These are phyloP conservation scores for Gracilinanus agilis DNA, from an alignment of 2,113 vertebrate species.

Conservation along the genomic window DNA sequence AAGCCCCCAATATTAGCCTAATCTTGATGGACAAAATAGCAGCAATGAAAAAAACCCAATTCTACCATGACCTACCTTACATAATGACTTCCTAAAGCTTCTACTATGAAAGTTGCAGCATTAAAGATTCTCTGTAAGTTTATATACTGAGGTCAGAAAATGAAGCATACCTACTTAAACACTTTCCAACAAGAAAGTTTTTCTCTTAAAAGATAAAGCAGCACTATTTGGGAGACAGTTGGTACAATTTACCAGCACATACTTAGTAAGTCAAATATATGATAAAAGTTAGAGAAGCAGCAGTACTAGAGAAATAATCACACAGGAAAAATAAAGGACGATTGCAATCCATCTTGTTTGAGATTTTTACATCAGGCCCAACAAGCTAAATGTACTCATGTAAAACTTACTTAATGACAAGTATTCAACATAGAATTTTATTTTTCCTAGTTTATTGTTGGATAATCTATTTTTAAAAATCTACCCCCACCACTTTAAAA, in stretches of 20 bases:
- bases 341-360: not conserved
- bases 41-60: not conserved
- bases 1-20: slow-evolving; percentile 34
- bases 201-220: not conserved
- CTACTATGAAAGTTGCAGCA: not conserved
- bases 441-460: not conserved
- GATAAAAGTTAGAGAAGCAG: slow-evolving; percentile 25
- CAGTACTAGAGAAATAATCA: not conserved
- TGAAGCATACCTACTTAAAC: slow-evolving; percentile 6
- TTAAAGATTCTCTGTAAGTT: slow-evolving; percentile 17
- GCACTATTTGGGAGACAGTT: not conserved
- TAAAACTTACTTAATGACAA: slow-evolving; percentile 10
- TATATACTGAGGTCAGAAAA: slow-evolving; percentile 1
- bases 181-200: not conserved
- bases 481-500: slow-evolving; percentile 21
- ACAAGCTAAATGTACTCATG: slow-evolving; percentile 9
- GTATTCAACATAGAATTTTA: not conserved
- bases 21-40: not conserved
- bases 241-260: not conserved
- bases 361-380: slow-evolving; percentile 36
- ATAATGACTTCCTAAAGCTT: slow-evolving; percentile 11
- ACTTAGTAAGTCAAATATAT: slow-evolving; percentile 38
- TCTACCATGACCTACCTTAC: not conserved
- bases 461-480: slow-evolving; percentile 48
- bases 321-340: slow-evolving; percentile 33